Conservation (phyloP, 2,888 invertebrate species). For the Epiblema foenella region DNA sequence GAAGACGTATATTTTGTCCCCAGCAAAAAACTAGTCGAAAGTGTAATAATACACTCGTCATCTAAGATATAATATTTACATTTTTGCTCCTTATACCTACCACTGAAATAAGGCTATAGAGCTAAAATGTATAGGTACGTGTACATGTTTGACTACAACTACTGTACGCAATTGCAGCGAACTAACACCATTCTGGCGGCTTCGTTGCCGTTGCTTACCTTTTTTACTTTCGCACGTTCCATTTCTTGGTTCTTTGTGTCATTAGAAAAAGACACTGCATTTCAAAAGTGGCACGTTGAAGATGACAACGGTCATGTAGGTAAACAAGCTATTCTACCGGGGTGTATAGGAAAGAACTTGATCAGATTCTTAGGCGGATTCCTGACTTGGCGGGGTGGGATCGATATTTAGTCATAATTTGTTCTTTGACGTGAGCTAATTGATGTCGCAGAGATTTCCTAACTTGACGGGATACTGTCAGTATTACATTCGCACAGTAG, state of each 20-base stretch:
- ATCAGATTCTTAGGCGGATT: not conserved
- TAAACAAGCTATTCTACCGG: constrained; percentile 12
- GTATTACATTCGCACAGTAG: too few species aligned
- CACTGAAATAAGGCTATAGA: too few species aligned
- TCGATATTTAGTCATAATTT: too few species aligned
- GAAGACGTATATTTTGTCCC: constrained; percentile 47
- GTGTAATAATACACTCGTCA: constrained; percentile 11
- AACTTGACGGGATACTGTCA: too few species aligned
- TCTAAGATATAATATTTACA: not conserved
- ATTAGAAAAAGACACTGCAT: constrained; percentile 31
- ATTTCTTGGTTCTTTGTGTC: constrained; percentile 19
- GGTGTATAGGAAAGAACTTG: not conserved
- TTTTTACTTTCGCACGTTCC: constrained; percentile 36
- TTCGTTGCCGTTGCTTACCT: constrained; percentile 36
- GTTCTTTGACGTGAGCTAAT: too few species aligned
- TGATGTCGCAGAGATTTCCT: too few species aligned
- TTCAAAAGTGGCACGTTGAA: constrained; percentile 18
- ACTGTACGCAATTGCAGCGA: constrained; percentile 37
- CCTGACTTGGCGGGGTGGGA: too few species aligned
- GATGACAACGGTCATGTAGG: constrained; percentile 25
- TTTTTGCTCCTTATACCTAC: not conserved
- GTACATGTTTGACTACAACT: not conserved
- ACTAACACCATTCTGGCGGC: constrained; percentile 44
- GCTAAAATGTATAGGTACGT: too few species aligned
- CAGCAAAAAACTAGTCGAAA: constrained; percentile 42